Percentiles rank a stretch among this genome's conserved stretches.
Evolutionary conservation across 1,140 invertebrate species (phyloP).

Genomic region (Metopolophium dirhodum): DNA sequence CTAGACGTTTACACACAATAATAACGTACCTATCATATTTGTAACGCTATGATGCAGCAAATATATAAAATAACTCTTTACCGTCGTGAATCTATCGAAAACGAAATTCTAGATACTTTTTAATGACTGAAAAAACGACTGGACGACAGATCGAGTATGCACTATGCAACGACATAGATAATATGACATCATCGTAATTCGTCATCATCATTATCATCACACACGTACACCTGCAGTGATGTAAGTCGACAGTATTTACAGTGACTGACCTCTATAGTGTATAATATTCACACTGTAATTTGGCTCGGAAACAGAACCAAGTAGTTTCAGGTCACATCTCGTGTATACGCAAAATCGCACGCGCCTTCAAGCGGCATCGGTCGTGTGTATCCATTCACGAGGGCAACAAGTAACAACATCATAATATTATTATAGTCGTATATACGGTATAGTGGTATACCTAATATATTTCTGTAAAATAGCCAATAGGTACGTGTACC

Average conservation of each 20-base stretch:
- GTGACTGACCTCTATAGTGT: background rate
- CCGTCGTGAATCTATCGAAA: background rate
- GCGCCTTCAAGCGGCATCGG: background rate
- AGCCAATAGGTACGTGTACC: background rate
- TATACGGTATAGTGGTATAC: background rate
- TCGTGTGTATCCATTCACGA: background rate
- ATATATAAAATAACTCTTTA: background rate
- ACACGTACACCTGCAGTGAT: background rate
- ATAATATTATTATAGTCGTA: background rate
- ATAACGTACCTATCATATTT: background rate
- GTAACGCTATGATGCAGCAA: background rate
- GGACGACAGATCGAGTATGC: too few relatives aligned
- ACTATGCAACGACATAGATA: background rate
- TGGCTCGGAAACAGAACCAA: background rate
- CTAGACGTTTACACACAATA: background rate
- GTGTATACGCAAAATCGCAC: background rate
- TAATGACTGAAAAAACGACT: background rate
- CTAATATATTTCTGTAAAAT: background rate
- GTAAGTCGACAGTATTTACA: background rate
- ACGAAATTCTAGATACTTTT: background rate
- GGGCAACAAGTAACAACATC: background rate
- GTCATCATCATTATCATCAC: background rate
- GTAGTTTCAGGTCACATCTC: background rate
- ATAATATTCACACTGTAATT: background rate
- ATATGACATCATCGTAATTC: background rate